phyloP scores from a whole-genome alignment of 2,888 invertebrate species.

The Tanaodytes sp. region DNA sequence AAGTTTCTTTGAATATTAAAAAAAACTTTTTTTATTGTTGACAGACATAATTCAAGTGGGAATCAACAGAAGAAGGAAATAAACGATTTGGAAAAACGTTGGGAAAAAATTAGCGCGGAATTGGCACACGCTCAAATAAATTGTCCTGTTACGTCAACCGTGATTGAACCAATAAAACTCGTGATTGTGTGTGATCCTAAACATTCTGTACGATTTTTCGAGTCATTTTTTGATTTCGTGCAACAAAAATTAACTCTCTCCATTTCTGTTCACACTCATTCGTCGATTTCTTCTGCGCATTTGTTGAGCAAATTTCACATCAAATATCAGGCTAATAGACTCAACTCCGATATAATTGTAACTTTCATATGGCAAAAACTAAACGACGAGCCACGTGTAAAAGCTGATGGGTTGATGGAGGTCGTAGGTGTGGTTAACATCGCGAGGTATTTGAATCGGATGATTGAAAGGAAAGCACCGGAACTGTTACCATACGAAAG shows the following conservation, averaged over 20 bases:
- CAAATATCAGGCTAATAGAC: background rate
- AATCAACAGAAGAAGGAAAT: conserved; percentile 15
- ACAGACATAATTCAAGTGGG: conserved; percentile 38
- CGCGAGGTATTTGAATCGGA: conserved; percentile 68
- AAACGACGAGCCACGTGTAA: conserved; percentile 63
- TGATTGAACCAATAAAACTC: background rate
- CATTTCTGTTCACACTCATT: conserved; percentile 63
- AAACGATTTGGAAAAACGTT: conserved; percentile 25
- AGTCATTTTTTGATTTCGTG: conserved; percentile 61
- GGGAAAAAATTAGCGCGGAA: conserved; percentile 30
- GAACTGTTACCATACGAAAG: conserved; percentile 65
- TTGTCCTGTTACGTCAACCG: background rate
- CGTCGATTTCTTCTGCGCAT: conserved; percentile 55
- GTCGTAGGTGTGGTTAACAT: conserved; percentile 69
- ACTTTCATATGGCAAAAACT: conserved; percentile 67
- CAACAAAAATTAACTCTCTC: conserved; percentile 55
- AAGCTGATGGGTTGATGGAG: conserved; percentile 52
- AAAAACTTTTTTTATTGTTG: conserved; percentile 19
- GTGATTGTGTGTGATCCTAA: conserved; percentile 65
- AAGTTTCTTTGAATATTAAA: too few relatives aligned
- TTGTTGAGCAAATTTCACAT: conserved; percentile 19
- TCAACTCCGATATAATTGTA: conserved; percentile 54
- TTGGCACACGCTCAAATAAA: conserved; percentile 9
- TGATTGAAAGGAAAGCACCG: conserved; percentile 62
- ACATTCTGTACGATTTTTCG: conserved; percentile 66